Evolutionary conservation across 2,888 invertebrate species (phyloP), one percentile per base, ranked within the genome.

Genomic region (Lepidochrysops patricia): DNA sequence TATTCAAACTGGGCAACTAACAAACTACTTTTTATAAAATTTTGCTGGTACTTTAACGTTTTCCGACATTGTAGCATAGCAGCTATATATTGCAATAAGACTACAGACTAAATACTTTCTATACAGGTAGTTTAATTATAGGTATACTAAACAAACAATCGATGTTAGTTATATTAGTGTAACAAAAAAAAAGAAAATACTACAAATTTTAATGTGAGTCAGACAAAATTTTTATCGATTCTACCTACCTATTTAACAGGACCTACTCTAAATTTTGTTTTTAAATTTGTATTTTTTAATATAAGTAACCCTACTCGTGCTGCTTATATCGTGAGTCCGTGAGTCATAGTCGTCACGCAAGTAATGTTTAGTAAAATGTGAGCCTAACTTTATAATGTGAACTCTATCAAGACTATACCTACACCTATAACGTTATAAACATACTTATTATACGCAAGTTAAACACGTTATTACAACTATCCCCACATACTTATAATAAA

Each of bases 341-440:
- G n/a, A 54, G 7, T 29, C 29, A 27, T 54, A 32, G 32, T 32
- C 7, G 32, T 32, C 27, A 54, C 54, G 23, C 54, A 50, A 50
- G 15, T 15, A 9, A 13, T 25, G 50, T 13, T 15, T 52, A 13
- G n/a, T 37, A 32, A 29, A 54, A 19, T 54, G 9, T 32, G 13
- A 19, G 19, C 19, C 19, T 29, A 54, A 52, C 9, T 29, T 9
- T 54, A n/a, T 26, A 50, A 6, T 19, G 19, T 43, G 43, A 43
- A 54, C 29, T 19, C 19, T 29, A 54, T 15, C 32, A 49, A 54
- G 54, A 54, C 54, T 29, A 54, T 29, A n/a, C n/a, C n/a, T n/a
- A 54, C 54, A 29, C 27, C 15, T 15, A 26, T 54, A 29, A 54
- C 12, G 12, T 50, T 50, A 50, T 26, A 26, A 50, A 43, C 19